phyloP scores from a whole-genome alignment of 2,888 invertebrate genomes.

The Rugalucina vietnamica region DNA sequence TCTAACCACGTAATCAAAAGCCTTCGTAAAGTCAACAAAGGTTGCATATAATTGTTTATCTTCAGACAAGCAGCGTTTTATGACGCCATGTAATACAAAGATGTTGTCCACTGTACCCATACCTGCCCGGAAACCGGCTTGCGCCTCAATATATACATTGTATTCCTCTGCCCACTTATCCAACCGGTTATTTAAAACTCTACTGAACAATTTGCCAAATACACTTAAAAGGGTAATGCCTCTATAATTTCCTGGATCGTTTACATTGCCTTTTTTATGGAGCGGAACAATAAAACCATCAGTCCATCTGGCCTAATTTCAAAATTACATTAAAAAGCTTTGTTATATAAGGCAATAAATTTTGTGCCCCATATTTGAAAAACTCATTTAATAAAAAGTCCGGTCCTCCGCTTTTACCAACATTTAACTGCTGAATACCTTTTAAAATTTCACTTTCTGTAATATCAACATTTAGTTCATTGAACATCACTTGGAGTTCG shows the following conservation, averaged over 20 bases:
- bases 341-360: neutral
- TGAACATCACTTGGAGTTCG: neutral
- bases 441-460: neutral
- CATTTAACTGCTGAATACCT: neutral
- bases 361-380: conserved; percentile 12
- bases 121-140: neutral
- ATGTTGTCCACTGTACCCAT: neutral
- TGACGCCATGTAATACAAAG: neutral
- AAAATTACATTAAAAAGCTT: conserved; percentile 8
- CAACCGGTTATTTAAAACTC: neutral
- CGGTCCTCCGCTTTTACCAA: neutral
- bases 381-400: conserved; percentile 18
- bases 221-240: conserved; percentile 20
- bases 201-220: conserved; percentile 15
- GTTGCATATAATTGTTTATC: neutral
- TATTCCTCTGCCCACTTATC: neutral
- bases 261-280: conserved; percentile 11
- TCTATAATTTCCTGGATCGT: conserved; percentile 12
- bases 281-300: conserved; percentile 14
- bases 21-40: neutral
- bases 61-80: neutral
- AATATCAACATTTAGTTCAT: neutral
- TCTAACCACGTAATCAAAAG: neutral
- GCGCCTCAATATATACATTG: neutral
- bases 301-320: neutral